phyloP scores from a whole-genome alignment of 2,888 invertebrate species.

The Koerneria pararmatus region DNA sequence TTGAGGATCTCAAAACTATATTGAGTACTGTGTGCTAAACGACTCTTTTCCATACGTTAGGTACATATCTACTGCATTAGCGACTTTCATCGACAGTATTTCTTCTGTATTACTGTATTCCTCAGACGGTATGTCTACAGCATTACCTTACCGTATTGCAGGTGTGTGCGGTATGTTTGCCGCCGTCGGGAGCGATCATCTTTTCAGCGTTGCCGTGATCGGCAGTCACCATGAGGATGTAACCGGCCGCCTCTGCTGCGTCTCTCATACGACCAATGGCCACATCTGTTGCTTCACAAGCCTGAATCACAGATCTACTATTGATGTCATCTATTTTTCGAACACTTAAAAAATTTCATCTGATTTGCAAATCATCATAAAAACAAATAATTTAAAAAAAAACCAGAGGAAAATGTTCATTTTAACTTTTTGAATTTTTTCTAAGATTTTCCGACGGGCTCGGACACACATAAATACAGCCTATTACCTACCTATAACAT shows the following conservation, averaged over 20 bases:
- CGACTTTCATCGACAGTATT: too few relatives aligned
- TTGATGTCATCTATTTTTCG: neutral
- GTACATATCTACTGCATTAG: too few relatives aligned
- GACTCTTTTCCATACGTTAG: too few relatives aligned
- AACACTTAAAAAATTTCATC: neutral
- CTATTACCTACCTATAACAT: too few relatives aligned
- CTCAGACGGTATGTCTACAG: slow-evolving; percentile 16
- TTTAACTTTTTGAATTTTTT: neutral
- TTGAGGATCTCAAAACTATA: too few relatives aligned
- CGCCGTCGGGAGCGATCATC: slow-evolving; percentile 61
- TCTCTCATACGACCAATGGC: slow-evolving; percentile 61
- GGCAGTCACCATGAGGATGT: slow-evolving; percentile 48
- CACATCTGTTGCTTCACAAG: slow-evolving; percentile 52
- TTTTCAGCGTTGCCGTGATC: slow-evolving; percentile 64
- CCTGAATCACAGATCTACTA: too few relatives aligned
- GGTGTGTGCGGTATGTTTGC: slow-evolving; percentile 63
- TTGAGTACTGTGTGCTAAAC: too few relatives aligned
- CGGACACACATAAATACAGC: too few relatives aligned
- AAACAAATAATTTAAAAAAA: neutral
- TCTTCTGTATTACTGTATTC: neutral
- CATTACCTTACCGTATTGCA: slow-evolving; percentile 58
- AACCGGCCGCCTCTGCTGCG: slow-evolving; percentile 58
- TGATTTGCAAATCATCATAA: neutral
- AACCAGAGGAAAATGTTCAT: neutral
- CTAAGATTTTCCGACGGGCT: too few relatives aligned